A percentile compares a stretch with the other conserved stretches of the same genome.
phyloP scores from a whole-genome alignment of 2,113 vertebrate genomes.

The Callocephalon fimbriatum region DNA sequence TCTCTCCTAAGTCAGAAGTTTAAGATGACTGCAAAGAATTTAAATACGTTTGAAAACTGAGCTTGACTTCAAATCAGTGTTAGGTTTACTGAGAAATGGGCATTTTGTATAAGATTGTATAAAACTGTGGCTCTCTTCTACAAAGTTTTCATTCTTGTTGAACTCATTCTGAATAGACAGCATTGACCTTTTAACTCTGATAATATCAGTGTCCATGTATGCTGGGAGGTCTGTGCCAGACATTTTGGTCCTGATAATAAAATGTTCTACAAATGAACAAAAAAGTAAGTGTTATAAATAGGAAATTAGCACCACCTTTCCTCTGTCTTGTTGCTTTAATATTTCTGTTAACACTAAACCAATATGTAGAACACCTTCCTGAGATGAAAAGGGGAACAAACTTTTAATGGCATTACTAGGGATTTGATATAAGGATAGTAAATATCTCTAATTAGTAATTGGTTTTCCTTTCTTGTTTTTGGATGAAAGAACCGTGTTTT shows the following conservation, averaged over 20 bases:
- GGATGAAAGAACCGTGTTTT: background rate
- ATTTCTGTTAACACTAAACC: conserved; percentile 29
- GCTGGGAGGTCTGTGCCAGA: background rate
- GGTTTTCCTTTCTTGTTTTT: background rate
- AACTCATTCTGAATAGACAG: background rate
- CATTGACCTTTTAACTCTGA: background rate
- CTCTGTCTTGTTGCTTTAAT: conserved; percentile 18
- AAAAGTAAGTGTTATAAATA: conserved; percentile 5
- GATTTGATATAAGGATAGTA: background rate
- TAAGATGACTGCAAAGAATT: conserved; percentile 52
- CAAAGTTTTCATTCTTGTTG: background rate
- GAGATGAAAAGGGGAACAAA: background rate
- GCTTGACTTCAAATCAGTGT: background rate
- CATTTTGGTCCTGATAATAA: background rate
- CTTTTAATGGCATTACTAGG: background rate
- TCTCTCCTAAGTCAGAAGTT: conserved; percentile 35
- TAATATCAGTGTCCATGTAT: fast-evolving
- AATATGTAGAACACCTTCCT: conserved; percentile 9
- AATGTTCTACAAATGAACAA: conserved; percentile 10
- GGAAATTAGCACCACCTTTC: conserved; percentile 32
- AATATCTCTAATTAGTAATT: background rate
- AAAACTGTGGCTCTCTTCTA: background rate
- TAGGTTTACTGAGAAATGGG: background rate
- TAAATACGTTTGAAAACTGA: conserved; percentile 10
- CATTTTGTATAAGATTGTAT: conserved; percentile 3